Evolutionary conservation across 2,888 invertebrate species (phyloP).

Genomic region (Epinotia nisella): DNA sequence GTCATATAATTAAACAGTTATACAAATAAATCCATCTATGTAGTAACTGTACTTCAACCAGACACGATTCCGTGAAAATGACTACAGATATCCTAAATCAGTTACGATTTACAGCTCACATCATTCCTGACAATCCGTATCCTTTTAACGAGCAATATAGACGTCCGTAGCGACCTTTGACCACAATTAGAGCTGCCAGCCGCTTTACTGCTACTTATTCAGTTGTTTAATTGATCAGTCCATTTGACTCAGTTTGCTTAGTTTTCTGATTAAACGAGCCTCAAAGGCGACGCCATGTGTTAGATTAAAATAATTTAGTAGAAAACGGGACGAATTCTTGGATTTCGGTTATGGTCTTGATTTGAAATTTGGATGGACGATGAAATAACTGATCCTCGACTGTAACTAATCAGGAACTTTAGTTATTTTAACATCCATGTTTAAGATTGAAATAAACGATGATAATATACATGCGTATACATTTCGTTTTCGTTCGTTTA

Average conservation of each 20-base stretch:
- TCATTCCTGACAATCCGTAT: slow-evolving; percentile 51
- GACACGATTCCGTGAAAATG: background rate
- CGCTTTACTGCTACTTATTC: slow-evolving; percentile 45
- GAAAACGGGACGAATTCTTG: background rate
- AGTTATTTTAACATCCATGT: background rate
- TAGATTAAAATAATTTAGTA: slow-evolving; percentile 20
- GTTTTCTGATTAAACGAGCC: slow-evolving; percentile 18
- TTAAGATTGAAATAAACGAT: background rate
- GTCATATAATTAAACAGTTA: background rate
- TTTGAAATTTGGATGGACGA: too few species aligned
- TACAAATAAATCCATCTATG: background rate
- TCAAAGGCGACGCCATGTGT: slow-evolving; percentile 26
- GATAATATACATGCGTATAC: too few species aligned
- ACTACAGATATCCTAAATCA: slow-evolving; percentile 48
- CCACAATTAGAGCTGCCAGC: slow-evolving; percentile 45
- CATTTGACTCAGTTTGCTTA: slow-evolving; percentile 28
- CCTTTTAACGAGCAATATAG: slow-evolving; percentile 46
- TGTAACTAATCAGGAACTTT: background rate
- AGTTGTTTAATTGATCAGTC: slow-evolving; percentile 44
- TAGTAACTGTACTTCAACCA: background rate
- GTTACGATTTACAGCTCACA: slow-evolving; percentile 50
- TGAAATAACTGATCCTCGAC: background rate
- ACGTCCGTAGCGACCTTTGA: slow-evolving; percentile 45
- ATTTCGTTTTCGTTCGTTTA: too few species aligned
- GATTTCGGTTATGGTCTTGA: background rate